phyloP scores from a whole-genome alignment of 2,888 invertebrate species.

The Chirona hameri region DNA sequence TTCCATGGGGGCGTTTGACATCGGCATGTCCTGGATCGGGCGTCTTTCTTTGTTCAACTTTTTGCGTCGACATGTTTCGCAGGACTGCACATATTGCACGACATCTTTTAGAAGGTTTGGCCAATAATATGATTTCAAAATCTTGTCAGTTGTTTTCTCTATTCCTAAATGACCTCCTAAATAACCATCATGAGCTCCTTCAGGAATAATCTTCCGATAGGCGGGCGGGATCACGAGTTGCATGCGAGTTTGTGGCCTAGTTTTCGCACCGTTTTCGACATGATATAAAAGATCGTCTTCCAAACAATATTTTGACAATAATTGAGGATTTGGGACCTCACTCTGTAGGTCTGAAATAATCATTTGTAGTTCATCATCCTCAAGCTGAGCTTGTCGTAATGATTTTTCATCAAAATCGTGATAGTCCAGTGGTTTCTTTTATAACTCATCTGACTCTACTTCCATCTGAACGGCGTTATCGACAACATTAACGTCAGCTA shows the following conservation, averaged over 20 bases:
- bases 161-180: not conserved
- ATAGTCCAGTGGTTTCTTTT: too few species aligned
- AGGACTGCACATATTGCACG: not conserved
- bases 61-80: too few species aligned
- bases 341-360: not conserved
- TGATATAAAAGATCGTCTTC: not conserved
- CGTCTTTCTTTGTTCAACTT: too few species aligned
- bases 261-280: not conserved
- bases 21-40: too few species aligned
- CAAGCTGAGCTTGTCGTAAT: not conserved
- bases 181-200: not conserved
- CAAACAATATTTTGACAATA: not conserved
- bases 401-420: too few species aligned
- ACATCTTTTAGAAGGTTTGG: not conserved
- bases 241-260: not conserved
- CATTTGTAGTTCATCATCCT: not conserved
- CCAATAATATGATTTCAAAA: not conserved
- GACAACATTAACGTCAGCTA: too few species aligned
- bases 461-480: too few species aligned
- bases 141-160: not conserved
- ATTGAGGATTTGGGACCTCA: not conserved
- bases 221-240: not conserved
- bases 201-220: not conserved
- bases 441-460: too few species aligned
- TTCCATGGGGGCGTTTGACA: too few species aligned